Conservation (phyloP, 1,140 invertebrate species). For the Coelopa frigida region DNA sequence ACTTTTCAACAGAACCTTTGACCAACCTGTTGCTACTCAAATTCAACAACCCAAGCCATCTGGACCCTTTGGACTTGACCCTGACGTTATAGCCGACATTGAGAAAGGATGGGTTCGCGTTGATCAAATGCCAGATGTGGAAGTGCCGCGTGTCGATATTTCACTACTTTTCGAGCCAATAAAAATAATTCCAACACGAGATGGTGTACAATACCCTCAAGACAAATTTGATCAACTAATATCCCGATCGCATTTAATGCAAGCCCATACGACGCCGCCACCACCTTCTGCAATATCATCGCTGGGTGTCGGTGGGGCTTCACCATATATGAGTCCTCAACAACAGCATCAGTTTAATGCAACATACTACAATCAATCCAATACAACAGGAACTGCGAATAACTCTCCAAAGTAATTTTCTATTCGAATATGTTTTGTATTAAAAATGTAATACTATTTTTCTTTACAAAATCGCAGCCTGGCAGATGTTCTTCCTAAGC, state of each 20-base stretch:
- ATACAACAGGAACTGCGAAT: slow-evolving; percentile 8
- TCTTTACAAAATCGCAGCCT: slow-evolving; percentile 21
- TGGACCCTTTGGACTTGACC: slow-evolving; percentile 65
- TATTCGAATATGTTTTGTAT: slow-evolving; percentile 1
- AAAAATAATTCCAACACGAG: slow-evolving; percentile 38
- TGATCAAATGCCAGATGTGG: slow-evolving; percentile 40
- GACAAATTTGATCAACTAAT: slow-evolving; percentile 46
- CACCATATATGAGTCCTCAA: slow-evolving; percentile 33
- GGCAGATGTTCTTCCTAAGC: slow-evolving; percentile 38
- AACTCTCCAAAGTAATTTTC: slow-evolving; percentile 27
- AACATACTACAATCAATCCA: slow-evolving; percentile 16
- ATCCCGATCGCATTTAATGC: slow-evolving; percentile 26
- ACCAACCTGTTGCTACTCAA: slow-evolving; percentile 31
- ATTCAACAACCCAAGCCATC: slow-evolving; percentile 44
- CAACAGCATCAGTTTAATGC: slow-evolving; percentile 19
- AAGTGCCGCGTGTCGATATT: slow-evolving; percentile 47
- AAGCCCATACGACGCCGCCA: slow-evolving; percentile 17
- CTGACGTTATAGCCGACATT: slow-evolving; percentile 56
- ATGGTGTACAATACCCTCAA: slow-evolving; percentile 49
- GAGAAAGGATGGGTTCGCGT: slow-evolving; percentile 46
- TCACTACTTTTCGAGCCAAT: slow-evolving; percentile 51
- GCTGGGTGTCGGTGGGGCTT: slow-evolving; percentile 16
- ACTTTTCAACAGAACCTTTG: slow-evolving; percentile 39
- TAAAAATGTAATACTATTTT: not conserved
- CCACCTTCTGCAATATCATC: slow-evolving; percentile 17